Conservation (phyloP, 2,888 invertebrate genomes). For the Netelia inedita region DNA sequence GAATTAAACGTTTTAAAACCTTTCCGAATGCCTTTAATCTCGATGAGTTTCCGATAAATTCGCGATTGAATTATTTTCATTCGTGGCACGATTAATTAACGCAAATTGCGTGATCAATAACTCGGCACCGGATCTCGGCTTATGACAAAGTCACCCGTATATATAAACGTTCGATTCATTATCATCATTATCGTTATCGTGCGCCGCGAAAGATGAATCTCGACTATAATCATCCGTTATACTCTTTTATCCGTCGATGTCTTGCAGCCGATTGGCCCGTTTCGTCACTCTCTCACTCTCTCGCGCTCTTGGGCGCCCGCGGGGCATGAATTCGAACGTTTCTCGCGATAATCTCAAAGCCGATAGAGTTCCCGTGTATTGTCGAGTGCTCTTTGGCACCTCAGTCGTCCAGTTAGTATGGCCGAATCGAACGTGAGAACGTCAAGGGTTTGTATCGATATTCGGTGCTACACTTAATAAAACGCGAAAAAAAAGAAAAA, state of each 20-base stretch:
- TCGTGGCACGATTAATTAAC: too few species aligned
- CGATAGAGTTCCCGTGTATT: constrained; percentile 22
- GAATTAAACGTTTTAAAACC: too few species aligned
- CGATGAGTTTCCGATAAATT: too few species aligned
- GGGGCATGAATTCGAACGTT: constrained; percentile 45
- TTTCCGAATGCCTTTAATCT: too few species aligned
- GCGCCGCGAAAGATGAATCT: not conserved
- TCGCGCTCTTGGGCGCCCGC: not conserved
- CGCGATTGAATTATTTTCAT: too few species aligned
- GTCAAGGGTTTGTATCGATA: constrained; percentile 42
- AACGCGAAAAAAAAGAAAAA: not conserved
- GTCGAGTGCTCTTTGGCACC: constrained; percentile 12
- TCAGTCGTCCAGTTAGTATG: constrained; percentile 43
- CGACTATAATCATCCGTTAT: constrained; percentile 9
- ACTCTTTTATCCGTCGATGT: constrained; percentile 19
- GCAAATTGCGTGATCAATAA: not conserved
- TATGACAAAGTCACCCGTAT: not conserved
- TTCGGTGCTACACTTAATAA: not conserved
- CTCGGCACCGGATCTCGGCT: not conserved
- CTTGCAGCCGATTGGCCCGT: constrained; percentile 26
- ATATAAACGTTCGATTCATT: not conserved
- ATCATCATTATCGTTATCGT: constrained; percentile 21
- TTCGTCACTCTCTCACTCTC: not conserved
- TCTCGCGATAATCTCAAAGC: constrained; percentile 38
- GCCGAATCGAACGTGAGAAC: constrained; percentile 30